These are phyloP conservation scores for Daubentonia madagascariensis DNA, from an alignment of 2,113 vertebrate genomes.

Conservation along the genomic window DNA sequence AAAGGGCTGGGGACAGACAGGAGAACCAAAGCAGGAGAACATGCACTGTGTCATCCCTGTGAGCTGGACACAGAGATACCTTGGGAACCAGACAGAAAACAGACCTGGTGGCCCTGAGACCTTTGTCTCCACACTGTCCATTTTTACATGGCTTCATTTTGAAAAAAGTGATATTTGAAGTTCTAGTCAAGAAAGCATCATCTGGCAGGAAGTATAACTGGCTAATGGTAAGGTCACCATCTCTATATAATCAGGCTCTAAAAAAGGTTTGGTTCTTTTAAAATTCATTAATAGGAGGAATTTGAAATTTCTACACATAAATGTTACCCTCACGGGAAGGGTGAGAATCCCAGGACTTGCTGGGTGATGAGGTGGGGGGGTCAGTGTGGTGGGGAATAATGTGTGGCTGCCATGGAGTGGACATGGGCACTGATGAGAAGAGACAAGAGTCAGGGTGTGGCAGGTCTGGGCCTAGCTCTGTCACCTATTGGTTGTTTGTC, in stretches of 20 bases:
- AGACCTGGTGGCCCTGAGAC: too few relatives aligned
- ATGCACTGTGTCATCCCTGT: rapidly evolving
- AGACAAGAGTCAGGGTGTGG: rapidly evolving
- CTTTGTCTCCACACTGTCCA: background rate
- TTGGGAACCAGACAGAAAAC: background rate
- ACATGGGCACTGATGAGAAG: rapidly evolving
- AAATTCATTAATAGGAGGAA: background rate
- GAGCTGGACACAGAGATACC: background rate
- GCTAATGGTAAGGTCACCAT: background rate
- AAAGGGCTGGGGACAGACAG: background rate
- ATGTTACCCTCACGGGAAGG: background rate
- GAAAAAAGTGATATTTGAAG: background rate
- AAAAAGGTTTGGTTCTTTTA: background rate
- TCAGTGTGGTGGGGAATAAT: rapidly evolving
- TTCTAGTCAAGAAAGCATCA: background rate
- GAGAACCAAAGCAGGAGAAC: background rate
- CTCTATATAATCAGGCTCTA: background rate
- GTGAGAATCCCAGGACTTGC: background rate
- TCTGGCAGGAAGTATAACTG: background rate
- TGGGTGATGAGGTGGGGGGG: background rate
- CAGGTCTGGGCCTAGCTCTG: background rate
- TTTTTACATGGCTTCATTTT: background rate
- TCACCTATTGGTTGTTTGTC: background rate
- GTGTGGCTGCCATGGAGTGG: rapidly evolving
- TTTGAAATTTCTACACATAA: background rate